Percentiles rank a stretch among this genome's conserved stretches.
phyloP scores from a whole-genome alignment of 1,140 invertebrate genomes.

The Potamilus streckersoni region DNA sequence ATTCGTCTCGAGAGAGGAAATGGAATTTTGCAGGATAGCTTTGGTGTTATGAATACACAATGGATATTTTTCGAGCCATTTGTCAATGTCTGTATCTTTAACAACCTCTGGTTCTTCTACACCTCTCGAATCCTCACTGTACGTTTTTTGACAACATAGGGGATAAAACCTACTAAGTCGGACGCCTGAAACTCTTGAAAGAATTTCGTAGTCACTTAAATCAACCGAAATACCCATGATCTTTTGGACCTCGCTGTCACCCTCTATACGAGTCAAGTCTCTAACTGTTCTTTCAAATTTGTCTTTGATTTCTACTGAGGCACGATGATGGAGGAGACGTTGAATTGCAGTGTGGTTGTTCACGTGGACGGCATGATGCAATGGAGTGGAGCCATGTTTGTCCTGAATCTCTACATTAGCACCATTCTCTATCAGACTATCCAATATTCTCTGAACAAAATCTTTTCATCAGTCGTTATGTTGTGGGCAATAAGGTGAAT shows the following conservation, averaged over 20 bases:
- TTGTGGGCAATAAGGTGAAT: slow-evolving; percentile 1
- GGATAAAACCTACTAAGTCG: background rate
- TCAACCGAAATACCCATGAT: background rate
- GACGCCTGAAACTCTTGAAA: background rate
- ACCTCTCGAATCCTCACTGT: too few species aligned
- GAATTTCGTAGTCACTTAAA: background rate
- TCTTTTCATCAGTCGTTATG: background rate
- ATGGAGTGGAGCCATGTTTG: slow-evolving; percentile 2
- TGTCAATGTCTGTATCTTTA: background rate
- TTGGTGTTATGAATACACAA: slow-evolving; percentile 3
- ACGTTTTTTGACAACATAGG: background rate
- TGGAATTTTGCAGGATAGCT: background rate
- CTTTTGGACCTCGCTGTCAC: background rate
- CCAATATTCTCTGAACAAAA: background rate
- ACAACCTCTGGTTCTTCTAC: background rate
- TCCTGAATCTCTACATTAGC: slow-evolving; percentile 2
- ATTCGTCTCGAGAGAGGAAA: background rate
- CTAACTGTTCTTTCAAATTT: background rate
- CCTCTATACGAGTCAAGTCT: background rate
- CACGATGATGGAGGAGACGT: background rate
- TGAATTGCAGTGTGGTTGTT: slow-evolving; percentile 2
- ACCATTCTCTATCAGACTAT: background rate
- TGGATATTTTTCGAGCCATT: background rate
- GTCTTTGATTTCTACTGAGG: background rate
- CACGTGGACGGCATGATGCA: slow-evolving; percentile 3